Conservation (phyloP, 2,113 vertebrate genomes). For the Microcebus griseorufus region DNA sequence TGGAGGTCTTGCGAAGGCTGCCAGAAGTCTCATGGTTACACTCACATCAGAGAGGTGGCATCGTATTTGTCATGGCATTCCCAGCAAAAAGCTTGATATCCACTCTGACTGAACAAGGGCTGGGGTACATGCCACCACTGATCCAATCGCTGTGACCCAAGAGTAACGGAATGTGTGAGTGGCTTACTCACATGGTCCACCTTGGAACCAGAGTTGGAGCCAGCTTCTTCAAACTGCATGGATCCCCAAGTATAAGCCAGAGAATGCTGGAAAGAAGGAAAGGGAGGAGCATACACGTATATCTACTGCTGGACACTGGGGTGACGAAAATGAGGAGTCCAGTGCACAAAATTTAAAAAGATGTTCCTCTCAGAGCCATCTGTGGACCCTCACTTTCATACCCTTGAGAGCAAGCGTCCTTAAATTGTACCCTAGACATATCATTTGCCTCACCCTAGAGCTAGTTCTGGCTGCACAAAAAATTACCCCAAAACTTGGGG, state of each 20-base stretch:
- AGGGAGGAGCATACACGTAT: neutral
- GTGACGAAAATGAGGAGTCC: neutral
- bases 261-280: neutral
- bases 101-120: neutral
- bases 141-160: neutral
- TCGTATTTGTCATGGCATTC: neutral
- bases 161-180: neutral
- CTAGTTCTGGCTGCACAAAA: neutral
- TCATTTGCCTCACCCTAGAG: neutral
- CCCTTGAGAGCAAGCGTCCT: neutral
- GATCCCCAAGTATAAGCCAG: neutral
- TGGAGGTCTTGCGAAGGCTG: neutral
- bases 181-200: neutral
- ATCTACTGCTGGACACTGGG: neutral
- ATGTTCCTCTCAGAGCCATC: rapidly evolving
- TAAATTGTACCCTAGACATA: too few species aligned
- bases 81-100: neutral
- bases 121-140: neutral
- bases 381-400: too few species aligned
- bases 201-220: neutral
- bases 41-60: neutral
- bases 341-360: neutral
- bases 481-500: neutral
- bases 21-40: neutral
- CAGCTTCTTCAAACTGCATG: neutral